Evolutionary conservation across 2,797 vertebrate species (phyloP), one percentile per base, ranked within the genome.

Genomic region (Pagetopsis macropterus): DNA sequence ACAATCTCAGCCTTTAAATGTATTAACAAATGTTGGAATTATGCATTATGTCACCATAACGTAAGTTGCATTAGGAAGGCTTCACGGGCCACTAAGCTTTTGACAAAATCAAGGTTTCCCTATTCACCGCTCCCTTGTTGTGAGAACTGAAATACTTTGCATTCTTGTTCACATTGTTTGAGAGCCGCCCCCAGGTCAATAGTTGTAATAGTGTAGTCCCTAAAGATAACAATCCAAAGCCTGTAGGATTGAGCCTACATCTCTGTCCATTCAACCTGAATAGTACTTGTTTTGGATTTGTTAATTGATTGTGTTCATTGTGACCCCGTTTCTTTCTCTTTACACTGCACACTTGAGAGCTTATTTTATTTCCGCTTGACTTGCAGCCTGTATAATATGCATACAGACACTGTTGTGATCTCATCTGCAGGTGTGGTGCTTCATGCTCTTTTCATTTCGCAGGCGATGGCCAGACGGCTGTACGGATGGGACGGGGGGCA

Each of bases 81-180:
- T 76, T 78, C 67, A 74, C 84, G 70, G 79, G 75, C 81, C 50
- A 19, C 79, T 67, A 74, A 78, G 75, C 83, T 84, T 86, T 82
- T 48, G 79, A 79, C 58, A 90, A 87, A 87, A 79, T 74, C 58
- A 79, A 74, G 78, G 82, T 86, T 82, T 71, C 43, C 62, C 87
- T 75, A 64, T 85, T 84, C 83, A 82, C 81, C 57, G 79, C 58
- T 76, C 69, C 62, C 55, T 41, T 92, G 91, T 93, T 92, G 76
- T 92, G 79, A 86, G 68, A 88, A 87, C 79, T 84, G 87, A 87
- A 88, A 93, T 92, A 88, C 88, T 90, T 91, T 76, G 83, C 87
- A 92, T 94, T 90, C 89, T 91, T 94, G 87, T 69, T 75, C 87
- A 60, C 88, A 92, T 93, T 91, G 86, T 93, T 75, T 70, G 77